Base-by-base conservation (phyloP, 2,888 invertebrate genomes). In the Spilosoma lubricipeda region DNA sequence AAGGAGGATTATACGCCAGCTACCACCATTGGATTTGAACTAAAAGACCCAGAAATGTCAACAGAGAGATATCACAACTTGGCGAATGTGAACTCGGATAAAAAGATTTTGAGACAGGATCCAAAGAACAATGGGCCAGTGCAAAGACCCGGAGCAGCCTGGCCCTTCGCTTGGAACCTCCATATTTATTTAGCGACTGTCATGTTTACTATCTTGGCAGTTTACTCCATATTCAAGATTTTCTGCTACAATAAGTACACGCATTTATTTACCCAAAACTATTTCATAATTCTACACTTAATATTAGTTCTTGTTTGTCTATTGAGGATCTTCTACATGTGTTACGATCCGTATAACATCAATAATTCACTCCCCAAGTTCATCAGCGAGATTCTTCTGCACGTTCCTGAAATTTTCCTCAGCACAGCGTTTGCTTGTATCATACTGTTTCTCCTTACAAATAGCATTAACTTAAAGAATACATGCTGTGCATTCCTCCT, bases 301-400 rank as follows among this genome's bases (percentile, higher is more conserved):
- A 97, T 99, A 82, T 93, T 99, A 73, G 98, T 98, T 18, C 96
- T 97, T 20, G 97, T 99, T 66, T 98, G 99, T 89, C 96, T 97
- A 30, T 95, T 98, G 88, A 96, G 98, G 70, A 98, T 98, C 85
- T 97, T 98, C 85, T 99, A 98, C 89, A 96, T 99, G 84, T 98
- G 98, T 85, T 98, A 98, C 89, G 99, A 99, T 93, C 98, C 98
- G 0, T 99, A 99, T 90, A 99, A 99, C 89, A 97, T 98, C n/a
- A 97, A 97, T 78, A 97, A 97, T 77, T 98, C 98, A 0, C 96
- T 99, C 89, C 98, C 98, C 76, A 93, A 97, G 68, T 97, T 98
- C 77, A 94, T 98, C 52, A 98, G 98, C 72, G 98, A 98, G 88
- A 97, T 99, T 70, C 93, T 99, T 63, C 97, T 98, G 79, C 98